Evolutionary conservation across 1,140 invertebrate species (phyloP), one percentile per base, ranked within the genome.

Genomic region (Liolophura sinensis): DNA sequence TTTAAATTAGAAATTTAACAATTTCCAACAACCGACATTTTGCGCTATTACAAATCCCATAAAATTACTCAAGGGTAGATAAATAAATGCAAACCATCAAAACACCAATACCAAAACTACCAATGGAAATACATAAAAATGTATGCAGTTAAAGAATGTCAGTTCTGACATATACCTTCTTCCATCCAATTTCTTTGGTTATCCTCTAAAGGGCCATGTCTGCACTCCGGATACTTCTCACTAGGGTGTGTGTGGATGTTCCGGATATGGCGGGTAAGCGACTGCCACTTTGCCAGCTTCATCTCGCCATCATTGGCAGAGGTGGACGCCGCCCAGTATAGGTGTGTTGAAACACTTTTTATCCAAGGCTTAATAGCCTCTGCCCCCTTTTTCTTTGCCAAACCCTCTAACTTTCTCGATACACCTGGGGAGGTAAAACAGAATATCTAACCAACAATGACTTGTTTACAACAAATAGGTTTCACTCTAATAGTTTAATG

Each of bases 311-410:
- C 40, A 14, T 49, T 58, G 59, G 58, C 64, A n/a, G 62, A 46
- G 40, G 62, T 68, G 27, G 67, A 67, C 25, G 63, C 65, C 46
- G 68, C 63, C 72, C 72, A 70, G 58, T 73, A 71, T 1, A 73
- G 25, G 54, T 73, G 63, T 54, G 70, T 73, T 14, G n/a, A 15
- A 16, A 72, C 27, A 22, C 55, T 66, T 47, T 55, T 68, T 6
- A 68, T 64, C 73, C 71, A 73, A 16, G 6, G 25, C 1, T 12
- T 1, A 18, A 70, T 7, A 1, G 51, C 49, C 11, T 52, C 25
- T 54, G 46, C 61, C 3, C 64, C 63, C 31, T 68, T 67, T 31
- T 69, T 59, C 46, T 68, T 70, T 9, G 62, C 24, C 18, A 70
- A 27, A 1, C 27, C 47, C 1, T 48, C 22, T 16, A 68, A 12